A percentile compares a stretch with the other conserved stretches of the same genome.
Conservation (phyloP, 2,888 invertebrate species). For the Pegoplata infirma region DNA sequence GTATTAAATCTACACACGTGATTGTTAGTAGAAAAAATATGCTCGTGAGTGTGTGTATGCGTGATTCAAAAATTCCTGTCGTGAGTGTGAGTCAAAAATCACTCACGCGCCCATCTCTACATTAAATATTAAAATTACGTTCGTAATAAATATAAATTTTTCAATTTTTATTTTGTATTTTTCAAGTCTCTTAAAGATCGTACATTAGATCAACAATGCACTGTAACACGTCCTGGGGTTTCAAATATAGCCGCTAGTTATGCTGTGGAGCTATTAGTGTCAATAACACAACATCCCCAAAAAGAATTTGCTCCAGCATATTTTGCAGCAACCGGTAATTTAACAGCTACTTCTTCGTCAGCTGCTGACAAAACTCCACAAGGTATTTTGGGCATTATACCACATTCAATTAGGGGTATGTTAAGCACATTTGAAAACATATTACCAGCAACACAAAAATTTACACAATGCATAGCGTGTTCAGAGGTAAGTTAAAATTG, state of each 20-base stretch:
- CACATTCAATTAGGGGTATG: conserved; percentile 96
- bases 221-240: conserved; percentile 96
- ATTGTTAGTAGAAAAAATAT: too few relatives aligned
- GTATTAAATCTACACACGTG: too few relatives aligned
- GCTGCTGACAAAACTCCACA: conserved; percentile 77
- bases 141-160: too few relatives aligned
- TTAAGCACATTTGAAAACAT: conserved; percentile 89
- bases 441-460: conserved; percentile 90
- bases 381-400: conserved; percentile 89
- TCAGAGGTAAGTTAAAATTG: conserved; percentile 79
- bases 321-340: conserved; percentile 71
- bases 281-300: conserved; percentile 90
- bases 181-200: conserved; percentile 91
- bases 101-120: too few relatives aligned
- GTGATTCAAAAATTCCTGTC: too few relatives aligned
- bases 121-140: too few relatives aligned
- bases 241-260: conserved; percentile 93
- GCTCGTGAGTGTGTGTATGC: too few relatives aligned
- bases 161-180: background rate
- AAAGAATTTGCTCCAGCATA: conserved; percentile 84
- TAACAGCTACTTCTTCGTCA: conserved; percentile 60
- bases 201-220: conserved; percentile 98
- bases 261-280: conserved; percentile 93
- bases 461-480: conserved; percentile 95
- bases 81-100: too few relatives aligned